Base-by-base conservation (phyloP, 2,113 vertebrate species). In the Scopus umbretta region DNA sequence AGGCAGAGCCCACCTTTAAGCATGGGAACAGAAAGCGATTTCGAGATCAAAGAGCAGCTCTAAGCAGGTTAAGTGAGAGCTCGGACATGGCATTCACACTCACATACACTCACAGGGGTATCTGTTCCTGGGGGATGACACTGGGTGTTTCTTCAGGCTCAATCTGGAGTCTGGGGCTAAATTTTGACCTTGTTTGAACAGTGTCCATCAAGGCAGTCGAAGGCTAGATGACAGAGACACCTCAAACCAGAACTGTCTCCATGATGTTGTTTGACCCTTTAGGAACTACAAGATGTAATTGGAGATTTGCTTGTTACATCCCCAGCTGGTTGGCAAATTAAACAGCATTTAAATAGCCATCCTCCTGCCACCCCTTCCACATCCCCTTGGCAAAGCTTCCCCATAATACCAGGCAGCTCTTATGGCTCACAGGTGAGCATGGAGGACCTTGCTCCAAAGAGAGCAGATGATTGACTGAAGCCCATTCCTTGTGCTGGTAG, bases 271-370 rank as follows among this genome's bases (percentile, higher is more conserved):
- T 27, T 23, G 34, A 58, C 20, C 45, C 58, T 45, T 58, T 29
- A 52, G 71, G 78, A 88, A 58, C 43, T 50, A 1, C 2, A 29
- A 40, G 50, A 79, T 0, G 0, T 13, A 59, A 40, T 0, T 42
- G 40, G 7, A 47, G 20, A 47, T 59, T 36, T 61, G 21, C 26
- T 55, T 18, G 15, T 55, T 49, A 11, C 42, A 27, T 25, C 30
- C 52, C 16, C 25, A 38, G 17, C 17, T 25, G 12, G 16, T 9
- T 32, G 20, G 30, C 38, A 59, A 52, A 67, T 47, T n/a, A 30
- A 59, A 40, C 19, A 53, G 34, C 2, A 1, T 59, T 67, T 52
- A 45, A n/a, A 52, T 21, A 17, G 23, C 61, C 45, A 15, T 17
- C 50, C 18, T 59, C 34, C 12, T 26, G 43, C 43, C 8, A 49